phyloP scores from a whole-genome alignment of 2,113 vertebrate species.

The Tyto alba region DNA sequence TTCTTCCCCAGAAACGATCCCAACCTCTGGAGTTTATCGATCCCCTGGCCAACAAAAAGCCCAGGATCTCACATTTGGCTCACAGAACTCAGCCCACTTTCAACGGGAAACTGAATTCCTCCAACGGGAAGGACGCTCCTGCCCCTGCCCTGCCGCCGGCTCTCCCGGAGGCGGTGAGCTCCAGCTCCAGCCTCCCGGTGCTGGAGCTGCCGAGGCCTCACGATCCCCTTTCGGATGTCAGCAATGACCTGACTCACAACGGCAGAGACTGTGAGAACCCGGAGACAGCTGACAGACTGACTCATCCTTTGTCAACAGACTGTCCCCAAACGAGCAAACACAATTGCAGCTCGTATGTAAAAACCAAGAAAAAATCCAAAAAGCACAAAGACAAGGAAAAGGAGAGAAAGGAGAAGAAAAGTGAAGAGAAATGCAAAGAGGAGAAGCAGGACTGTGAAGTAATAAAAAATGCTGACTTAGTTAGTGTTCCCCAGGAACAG shows the following conservation, averaged over 20 bases:
- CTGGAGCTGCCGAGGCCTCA: slow-evolving; percentile 82
- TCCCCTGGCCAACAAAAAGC: slow-evolving; percentile 89
- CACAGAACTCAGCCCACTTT: slow-evolving; percentile 78
- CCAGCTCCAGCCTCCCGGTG: slow-evolving; percentile 67
- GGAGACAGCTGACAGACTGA: slow-evolving; percentile 73
- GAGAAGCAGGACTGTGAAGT: slow-evolving; percentile 67
- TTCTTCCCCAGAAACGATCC: slow-evolving; percentile 81
- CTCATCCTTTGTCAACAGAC: slow-evolving; percentile 64
- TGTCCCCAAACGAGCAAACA: slow-evolving; percentile 57
- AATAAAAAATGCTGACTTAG: slow-evolving; percentile 61
- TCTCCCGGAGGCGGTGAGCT: slow-evolving; percentile 27
- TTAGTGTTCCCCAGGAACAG: slow-evolving; percentile 68
- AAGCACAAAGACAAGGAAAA: slow-evolving; percentile 96
- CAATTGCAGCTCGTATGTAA: slow-evolving; percentile 68
- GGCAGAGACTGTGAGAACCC: slow-evolving; percentile 81
- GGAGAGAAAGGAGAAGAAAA: slow-evolving; percentile 80
- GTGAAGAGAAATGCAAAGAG: slow-evolving; percentile 65
- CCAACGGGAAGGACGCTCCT: slow-evolving; percentile 76
- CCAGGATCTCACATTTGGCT: slow-evolving; percentile 86
- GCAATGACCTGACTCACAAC: slow-evolving; percentile 86
- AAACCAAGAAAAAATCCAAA: slow-evolving; percentile 90
- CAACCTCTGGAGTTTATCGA: slow-evolving; percentile 86
- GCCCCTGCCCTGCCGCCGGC: slow-evolving; percentile 14
- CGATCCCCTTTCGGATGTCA: slow-evolving; percentile 86
- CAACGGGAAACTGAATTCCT: slow-evolving; percentile 82